phyloP scores from a whole-genome alignment of 2,797 vertebrate genomes.

The Borostomias antarcticus region DNA sequence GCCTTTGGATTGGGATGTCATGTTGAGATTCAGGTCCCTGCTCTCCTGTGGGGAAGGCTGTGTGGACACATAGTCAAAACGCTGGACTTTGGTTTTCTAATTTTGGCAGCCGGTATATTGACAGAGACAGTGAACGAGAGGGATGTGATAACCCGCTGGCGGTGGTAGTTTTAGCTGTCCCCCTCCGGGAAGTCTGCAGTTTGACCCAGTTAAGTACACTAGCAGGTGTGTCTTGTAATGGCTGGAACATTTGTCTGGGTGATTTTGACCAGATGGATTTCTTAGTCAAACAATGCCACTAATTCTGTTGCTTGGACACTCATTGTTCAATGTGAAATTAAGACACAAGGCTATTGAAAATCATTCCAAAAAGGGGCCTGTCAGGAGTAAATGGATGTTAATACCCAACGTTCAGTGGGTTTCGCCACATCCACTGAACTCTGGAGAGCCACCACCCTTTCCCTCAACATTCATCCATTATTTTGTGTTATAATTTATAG shows the following conservation, averaged over 20 bases:
- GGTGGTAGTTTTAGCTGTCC: not conserved
- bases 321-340: conserved; percentile 12
- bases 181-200: not conserved
- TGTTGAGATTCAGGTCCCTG: not conserved
- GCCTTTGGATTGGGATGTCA: not conserved
- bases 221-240: conserved; percentile 7
- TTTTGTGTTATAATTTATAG: too few species aligned
- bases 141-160: not conserved
- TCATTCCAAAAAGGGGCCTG: too few species aligned
- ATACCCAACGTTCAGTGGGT: too few species aligned
- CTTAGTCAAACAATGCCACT: not conserved
- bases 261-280: conserved; percentile 2
- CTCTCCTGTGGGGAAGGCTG: conserved; percentile 19
- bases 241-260: conserved; percentile 25
- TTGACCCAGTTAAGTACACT: not conserved
- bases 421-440: too few species aligned
- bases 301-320: not conserved
- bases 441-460: too few species aligned
- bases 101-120: not conserved
- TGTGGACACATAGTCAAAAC: conserved; percentile 5
- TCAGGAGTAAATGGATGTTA: too few species aligned
- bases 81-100: not conserved
- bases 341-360: not conserved
- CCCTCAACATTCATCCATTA: too few species aligned
- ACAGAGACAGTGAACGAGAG: not conserved